A percentile compares a stretch with the other conserved stretches of the same genome.
These are phyloP conservation scores for Chunga burmeisteri DNA, from an alignment of 2,113 vertebrate genomes.

Conservation along the genomic window DNA sequence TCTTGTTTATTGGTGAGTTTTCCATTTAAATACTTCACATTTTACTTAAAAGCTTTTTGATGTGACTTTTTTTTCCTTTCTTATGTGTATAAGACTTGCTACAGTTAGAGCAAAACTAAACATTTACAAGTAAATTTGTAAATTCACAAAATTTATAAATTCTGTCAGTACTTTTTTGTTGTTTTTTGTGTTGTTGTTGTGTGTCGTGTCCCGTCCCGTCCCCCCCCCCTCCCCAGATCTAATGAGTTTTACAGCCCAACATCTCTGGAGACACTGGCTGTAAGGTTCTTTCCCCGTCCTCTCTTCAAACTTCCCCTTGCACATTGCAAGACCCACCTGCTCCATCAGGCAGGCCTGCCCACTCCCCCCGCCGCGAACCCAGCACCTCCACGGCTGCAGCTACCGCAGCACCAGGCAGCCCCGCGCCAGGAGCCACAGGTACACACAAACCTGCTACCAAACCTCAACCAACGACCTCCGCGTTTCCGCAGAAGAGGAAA, in stretches of 20 bases:
- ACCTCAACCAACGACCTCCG: background rate
- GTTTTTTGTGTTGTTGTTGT: background rate
- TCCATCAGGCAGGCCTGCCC: background rate
- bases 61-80: background rate
- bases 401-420: background rate
- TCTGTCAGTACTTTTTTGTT: background rate
- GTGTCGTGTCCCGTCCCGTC: too few relatives aligned
- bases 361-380: too few relatives aligned
- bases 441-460: background rate
- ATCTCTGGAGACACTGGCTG: background rate
- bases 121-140: background rate
- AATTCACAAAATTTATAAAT: background rate
- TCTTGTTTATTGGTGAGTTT: background rate
- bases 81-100: background rate
- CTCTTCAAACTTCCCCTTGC: background rate
- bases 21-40: background rate
- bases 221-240: too few relatives aligned
- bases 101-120: background rate
- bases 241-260: background rate
- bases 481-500: background rate
- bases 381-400: too few relatives aligned
- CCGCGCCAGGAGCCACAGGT: accelerated
- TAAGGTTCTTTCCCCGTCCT: background rate
- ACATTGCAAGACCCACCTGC: accelerated
- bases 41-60: background rate